Evolutionary conservation across 2,888 invertebrate species (phyloP).

Genomic region (Philaethria dido): DNA sequence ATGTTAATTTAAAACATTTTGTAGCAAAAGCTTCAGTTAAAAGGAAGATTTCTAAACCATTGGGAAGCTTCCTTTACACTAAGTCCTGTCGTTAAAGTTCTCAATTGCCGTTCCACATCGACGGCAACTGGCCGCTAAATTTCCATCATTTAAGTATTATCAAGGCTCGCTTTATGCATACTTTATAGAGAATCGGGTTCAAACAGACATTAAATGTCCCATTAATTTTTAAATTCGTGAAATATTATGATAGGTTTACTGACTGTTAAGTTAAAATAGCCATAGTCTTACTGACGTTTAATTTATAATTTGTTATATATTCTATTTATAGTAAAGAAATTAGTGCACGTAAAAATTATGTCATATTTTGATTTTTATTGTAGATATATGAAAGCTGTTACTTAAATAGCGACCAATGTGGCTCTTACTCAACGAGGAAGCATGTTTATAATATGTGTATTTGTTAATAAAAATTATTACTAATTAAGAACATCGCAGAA

Average conservation of each 20-base stretch:
- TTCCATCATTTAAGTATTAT: slow-evolving; percentile 56
- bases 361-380: too few relatives aligned
- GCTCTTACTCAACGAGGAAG: too few relatives aligned
- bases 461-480: neutral
- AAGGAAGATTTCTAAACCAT: neutral
- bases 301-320: neutral
- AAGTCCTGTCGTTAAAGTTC: slow-evolving; percentile 65
- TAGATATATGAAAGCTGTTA: too few relatives aligned
- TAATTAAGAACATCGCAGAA: too few relatives aligned
- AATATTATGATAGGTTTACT: neutral
- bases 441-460: too few relatives aligned
- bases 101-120: slow-evolving; percentile 62
- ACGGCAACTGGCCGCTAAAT: slow-evolving; percentile 58
- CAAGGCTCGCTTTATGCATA: slow-evolving; percentile 47
- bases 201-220: slow-evolving; percentile 24
- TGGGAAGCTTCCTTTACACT: slow-evolving; percentile 39
- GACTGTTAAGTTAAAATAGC: neutral
- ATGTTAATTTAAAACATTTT: neutral
- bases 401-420: too few relatives aligned
- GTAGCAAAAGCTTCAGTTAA: neutral
- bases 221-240: slow-evolving; percentile 9
- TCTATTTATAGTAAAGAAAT: too few relatives aligned
- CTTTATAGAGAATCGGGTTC: slow-evolving; percentile 43
- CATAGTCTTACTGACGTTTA: neutral
- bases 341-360: too few relatives aligned